Conservation (phyloP, 2,797 vertebrate species). For the Acropternis orthonyx region DNA sequence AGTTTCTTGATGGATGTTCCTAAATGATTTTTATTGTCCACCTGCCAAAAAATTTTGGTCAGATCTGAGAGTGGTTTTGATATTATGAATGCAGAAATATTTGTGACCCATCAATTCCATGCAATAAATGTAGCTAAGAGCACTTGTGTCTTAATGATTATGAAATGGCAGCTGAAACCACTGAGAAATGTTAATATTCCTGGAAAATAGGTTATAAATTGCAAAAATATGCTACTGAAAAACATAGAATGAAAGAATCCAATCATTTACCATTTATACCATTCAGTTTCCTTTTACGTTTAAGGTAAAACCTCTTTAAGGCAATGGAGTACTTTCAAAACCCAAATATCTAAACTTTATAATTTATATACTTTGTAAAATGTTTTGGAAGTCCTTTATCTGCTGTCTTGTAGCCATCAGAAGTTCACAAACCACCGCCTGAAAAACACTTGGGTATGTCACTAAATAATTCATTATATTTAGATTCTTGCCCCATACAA, state of each 20-base stretch:
- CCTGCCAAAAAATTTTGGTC: not conserved
- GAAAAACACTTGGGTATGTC: not conserved
- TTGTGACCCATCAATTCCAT: not conserved
- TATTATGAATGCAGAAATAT: not conserved
- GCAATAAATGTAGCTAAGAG: not conserved
- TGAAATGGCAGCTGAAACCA: not conserved
- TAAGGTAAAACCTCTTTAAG: not conserved
- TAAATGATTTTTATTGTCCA: not conserved
- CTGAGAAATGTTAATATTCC: not conserved
- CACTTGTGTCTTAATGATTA: not conserved
- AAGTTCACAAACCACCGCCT: not conserved
- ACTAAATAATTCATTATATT: not conserved
- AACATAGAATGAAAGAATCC: not conserved
- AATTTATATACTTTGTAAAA: not conserved
- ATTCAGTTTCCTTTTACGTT: not conserved
- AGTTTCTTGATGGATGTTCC: not conserved
- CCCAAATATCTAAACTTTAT: not conserved
- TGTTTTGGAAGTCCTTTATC: not conserved
- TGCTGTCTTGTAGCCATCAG: not conserved
- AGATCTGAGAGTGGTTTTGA: not conserved
- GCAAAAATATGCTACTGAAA: not conserved
- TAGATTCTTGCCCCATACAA: not conserved
- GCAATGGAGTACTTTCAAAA: not conserved
- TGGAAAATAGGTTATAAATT: not conserved
- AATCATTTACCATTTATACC: not conserved